These are phyloP conservation scores for Micromussa lordhowensis DNA, from an alignment of 92 coral and sea anemone species.

Conservation along the genomic window DNA sequence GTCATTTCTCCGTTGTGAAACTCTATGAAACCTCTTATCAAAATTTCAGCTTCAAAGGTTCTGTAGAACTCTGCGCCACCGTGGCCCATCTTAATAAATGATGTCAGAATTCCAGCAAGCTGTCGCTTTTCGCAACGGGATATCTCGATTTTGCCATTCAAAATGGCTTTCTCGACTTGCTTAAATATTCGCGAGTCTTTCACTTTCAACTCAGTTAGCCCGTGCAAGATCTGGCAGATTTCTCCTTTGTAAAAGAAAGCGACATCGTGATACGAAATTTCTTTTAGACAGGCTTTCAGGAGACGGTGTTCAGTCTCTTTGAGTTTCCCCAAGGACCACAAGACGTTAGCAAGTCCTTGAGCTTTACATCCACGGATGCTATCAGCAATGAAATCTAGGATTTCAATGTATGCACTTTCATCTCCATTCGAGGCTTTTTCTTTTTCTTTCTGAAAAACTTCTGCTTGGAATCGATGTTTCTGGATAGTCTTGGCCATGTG, in stretches of 20 bases:
- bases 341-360: conserved; percentile 38
- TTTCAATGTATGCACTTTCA: conserved; percentile 4
- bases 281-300: conserved; percentile 14
- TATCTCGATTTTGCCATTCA: conserved; percentile 17
- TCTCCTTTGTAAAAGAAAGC: conserved; percentile 25
- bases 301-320: conserved; percentile 1
- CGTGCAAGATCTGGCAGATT: conserved; percentile 22
- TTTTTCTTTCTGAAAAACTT: conserved; percentile 1
- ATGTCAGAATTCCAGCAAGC: conserved; percentile 14
- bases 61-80: conserved; percentile 20
- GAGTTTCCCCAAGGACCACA: conserved; percentile 37
- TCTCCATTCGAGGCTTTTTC: background rate
- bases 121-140: conserved; percentile 23
- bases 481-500: conserved; percentile 31
- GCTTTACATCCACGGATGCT: conserved; percentile 22
- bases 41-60: conserved; percentile 18
- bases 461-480: background rate
- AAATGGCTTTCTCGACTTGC: conserved; percentile 23
- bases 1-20: conserved; percentile 27
- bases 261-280: conserved; percentile 27
- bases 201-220: conserved; percentile 11
- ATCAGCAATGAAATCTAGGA: conserved; percentile 26
- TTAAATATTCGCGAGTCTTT: conserved; percentile 21
- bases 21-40: background rate
- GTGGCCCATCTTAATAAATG: conserved; percentile 17